Conservation (phyloP, 2,113 vertebrate species). For the Oryzias curvinotus region DNA sequence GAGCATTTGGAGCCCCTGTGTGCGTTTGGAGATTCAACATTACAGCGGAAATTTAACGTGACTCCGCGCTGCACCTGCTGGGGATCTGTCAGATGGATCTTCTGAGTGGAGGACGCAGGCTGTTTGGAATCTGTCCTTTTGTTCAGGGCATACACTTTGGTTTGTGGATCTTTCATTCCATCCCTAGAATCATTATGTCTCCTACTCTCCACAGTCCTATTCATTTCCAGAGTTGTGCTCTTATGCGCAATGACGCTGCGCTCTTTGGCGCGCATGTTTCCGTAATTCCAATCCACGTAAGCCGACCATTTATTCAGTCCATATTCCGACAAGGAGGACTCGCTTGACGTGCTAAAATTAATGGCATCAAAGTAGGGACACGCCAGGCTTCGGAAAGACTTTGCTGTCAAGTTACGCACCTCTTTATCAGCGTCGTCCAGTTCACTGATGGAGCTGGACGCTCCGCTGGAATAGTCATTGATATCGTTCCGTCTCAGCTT, state of each 20-base stretch:
- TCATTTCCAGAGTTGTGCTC: constrained; percentile 68
- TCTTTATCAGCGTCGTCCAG: constrained; percentile 97
- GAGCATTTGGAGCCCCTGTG: constrained; percentile 57
- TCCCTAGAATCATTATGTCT: constrained; percentile 16
- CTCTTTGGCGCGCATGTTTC: constrained; percentile 65
- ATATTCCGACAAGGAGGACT: constrained; percentile 87
- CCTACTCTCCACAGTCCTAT: constrained; percentile 44
- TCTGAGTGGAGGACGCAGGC: constrained; percentile 50
- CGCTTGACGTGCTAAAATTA: constrained; percentile 86
- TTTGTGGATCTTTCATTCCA: constrained; percentile 65
- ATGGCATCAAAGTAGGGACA: constrained; percentile 94
- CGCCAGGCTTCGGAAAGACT: constrained; percentile 94
- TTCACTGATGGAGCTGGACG: constrained; percentile 95
- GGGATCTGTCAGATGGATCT: constrained; percentile 53
- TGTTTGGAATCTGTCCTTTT: constrained; percentile 48
- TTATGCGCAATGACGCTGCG: constrained; percentile 64
- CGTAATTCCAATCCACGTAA: constrained; percentile 89
- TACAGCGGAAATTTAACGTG: constrained; percentile 78
- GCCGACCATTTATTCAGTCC: constrained; percentile 90
- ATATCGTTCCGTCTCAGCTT: constrained; percentile 84
- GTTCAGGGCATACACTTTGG: constrained; percentile 60
- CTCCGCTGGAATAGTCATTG: constrained; percentile 91
- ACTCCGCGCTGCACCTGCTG: constrained; percentile 73
- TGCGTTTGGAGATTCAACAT: constrained; percentile 70
- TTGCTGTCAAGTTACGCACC: constrained; percentile 92